phyloP scores from a whole-genome alignment of 2,113 vertebrate species.

The Myotis brandtii region DNA sequence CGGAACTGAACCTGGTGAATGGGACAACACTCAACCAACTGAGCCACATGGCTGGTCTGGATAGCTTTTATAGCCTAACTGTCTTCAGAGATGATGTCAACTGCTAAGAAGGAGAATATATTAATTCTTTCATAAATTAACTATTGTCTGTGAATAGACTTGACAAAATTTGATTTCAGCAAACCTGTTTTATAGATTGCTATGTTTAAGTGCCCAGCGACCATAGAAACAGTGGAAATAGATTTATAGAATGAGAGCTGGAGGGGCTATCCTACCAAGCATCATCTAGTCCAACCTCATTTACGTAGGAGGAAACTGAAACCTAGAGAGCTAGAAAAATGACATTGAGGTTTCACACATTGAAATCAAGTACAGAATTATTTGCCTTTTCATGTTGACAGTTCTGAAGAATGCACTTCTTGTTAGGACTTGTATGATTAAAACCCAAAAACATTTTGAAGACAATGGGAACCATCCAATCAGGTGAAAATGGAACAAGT shows the following conservation, averaged over 20 bases:
- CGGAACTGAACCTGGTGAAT: too few species aligned
- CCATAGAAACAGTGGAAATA: background rate
- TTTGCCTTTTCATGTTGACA: background rate
- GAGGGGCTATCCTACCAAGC: too few species aligned
- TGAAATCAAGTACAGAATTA: background rate
- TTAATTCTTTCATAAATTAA: slow-evolving; percentile 34
- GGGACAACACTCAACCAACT: too few species aligned
- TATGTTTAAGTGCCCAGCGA: background rate
- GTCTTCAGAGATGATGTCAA: background rate
- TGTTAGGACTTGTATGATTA: background rate
- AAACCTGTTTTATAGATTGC: background rate
- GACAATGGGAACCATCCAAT: background rate
- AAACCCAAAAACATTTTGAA: background rate
- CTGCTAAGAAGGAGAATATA: background rate
- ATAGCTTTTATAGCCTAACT: background rate
- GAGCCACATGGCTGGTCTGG: background rate
- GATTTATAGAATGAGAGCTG: background rate
- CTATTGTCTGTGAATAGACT: background rate
- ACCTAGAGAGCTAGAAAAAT: background rate
- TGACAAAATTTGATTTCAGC: background rate
- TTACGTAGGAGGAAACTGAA: background rate
- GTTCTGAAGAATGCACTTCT: background rate
- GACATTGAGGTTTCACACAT: background rate
- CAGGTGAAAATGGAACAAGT: background rate
- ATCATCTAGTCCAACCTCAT: background rate